These are phyloP conservation scores for Epinotia ramella DNA, from an alignment of 2,888 invertebrate species.

Conservation along the genomic window DNA sequence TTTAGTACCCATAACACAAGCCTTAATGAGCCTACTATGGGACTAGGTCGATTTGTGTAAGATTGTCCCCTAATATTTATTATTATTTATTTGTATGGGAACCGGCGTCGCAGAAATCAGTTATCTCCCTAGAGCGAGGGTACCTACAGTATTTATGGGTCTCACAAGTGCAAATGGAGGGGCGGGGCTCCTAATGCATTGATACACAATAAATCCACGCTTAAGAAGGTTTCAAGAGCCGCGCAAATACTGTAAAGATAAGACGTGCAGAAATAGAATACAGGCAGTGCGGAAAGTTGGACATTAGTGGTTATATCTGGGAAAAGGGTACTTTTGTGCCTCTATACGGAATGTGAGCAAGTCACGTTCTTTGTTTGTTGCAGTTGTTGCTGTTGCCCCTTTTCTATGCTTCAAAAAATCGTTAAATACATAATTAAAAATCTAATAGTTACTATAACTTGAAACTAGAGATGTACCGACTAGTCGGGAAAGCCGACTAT, in stretches of 20 bases:
- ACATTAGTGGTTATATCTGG: constrained; percentile 1
- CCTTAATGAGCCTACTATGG: too few species aligned
- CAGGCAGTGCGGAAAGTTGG: constrained; percentile 10
- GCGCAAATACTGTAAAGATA: background rate
- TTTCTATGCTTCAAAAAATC: too few species aligned
- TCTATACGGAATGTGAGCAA: background rate
- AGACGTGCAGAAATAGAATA: background rate
- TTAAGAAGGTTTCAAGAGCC: constrained; percentile 5
- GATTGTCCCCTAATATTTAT: too few species aligned
- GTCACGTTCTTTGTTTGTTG: background rate
- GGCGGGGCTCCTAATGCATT: constrained; percentile 38
- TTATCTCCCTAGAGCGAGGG: constrained; percentile 35
- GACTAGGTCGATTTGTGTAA: too few species aligned
- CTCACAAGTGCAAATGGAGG: constrained; percentile 42
- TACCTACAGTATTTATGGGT: constrained; percentile 44
- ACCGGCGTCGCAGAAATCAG: constrained; percentile 8
- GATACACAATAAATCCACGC: constrained; percentile 19
- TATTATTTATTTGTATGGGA: constrained; percentile 31
- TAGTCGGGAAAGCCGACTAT: too few species aligned
- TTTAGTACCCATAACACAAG: too few species aligned
- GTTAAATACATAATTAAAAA: too few species aligned
- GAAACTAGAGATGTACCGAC: too few species aligned
- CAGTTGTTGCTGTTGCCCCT: background rate
- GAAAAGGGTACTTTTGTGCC: background rate
- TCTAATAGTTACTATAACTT: too few species aligned